phyloP scores from a whole-genome alignment of 1,140 invertebrate genomes.

The Cydia splendana region DNA sequence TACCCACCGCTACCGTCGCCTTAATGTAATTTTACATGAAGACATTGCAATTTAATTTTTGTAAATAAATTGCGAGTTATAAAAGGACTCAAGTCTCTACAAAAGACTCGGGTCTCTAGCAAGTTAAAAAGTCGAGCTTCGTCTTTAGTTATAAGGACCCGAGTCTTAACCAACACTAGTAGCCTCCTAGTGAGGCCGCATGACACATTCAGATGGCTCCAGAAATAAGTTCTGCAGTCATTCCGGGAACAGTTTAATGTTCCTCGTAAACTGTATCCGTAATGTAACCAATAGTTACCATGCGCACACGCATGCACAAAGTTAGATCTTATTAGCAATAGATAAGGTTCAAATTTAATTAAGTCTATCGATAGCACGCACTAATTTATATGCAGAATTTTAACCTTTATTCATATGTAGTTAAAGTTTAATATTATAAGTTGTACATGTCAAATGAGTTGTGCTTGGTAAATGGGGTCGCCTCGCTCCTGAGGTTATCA shows the following conservation, averaged over 20 bases:
- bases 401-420: neutral
- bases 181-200: neutral
- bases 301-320: neutral
- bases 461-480: conserved; percentile 14
- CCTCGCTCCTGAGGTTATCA: conserved; percentile 49
- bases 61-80: too few relatives aligned
- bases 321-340: neutral
- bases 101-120: too few relatives aligned
- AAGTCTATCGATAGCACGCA: neutral
- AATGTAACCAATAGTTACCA: conserved; percentile 14
- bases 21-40: too few relatives aligned
- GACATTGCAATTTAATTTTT: too few relatives aligned
- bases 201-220: conserved; percentile 23
- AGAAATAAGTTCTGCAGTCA: conserved; percentile 3
- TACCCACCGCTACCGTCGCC: too few relatives aligned
- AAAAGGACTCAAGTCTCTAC: too few relatives aligned
- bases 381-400: neutral
- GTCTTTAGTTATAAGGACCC: neutral
- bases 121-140: too few relatives aligned
- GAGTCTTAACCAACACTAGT: too few relatives aligned
- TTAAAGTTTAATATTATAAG: neutral
- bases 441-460: neutral
- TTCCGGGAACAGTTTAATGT: conserved; percentile 12
- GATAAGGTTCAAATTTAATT: neutral
- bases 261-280: conserved; percentile 9